These are phyloP conservation scores for Apodemia zela DNA, from an alignment of 2,888 invertebrate genomes.

Conservation along the genomic window DNA sequence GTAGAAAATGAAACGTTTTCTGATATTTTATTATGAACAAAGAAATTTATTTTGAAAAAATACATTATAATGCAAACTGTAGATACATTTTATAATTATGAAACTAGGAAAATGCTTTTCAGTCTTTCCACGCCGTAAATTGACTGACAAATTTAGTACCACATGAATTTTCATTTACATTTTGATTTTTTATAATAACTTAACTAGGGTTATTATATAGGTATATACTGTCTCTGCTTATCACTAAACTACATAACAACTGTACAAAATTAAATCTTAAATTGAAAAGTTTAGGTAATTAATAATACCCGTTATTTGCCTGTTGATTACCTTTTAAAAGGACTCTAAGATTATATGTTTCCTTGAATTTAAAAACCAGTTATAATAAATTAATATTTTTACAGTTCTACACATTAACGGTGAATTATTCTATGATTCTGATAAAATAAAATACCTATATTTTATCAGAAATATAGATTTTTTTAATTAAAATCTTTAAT, in stretches of 20 bases:
- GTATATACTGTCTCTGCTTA: constrained; percentile 24
- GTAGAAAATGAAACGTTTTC: constrained; percentile 42
- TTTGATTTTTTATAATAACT: constrained; percentile 6
- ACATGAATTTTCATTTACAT: constrained; percentile 18
- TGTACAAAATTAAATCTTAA: constrained; percentile 43
- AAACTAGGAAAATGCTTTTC: constrained; percentile 46
- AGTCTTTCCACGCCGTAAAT: constrained; percentile 63
- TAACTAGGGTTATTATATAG: constrained; percentile 16
- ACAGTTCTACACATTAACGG: not conserved
- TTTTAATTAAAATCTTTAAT: not conserved
- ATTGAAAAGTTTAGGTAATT: constrained; percentile 33
- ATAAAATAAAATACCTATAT: not conserved
- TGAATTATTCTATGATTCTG: not conserved
- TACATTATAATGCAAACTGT: constrained; percentile 49
- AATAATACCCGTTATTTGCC: constrained; percentile 44
- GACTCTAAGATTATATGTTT: not conserved
- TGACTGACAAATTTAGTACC: constrained; percentile 41
- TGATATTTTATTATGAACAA: constrained; percentile 64
- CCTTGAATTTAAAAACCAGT: not conserved
- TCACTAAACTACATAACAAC: constrained; percentile 60
- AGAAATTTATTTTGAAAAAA: constrained; percentile 63
- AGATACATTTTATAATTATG: constrained; percentile 45
- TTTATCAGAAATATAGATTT: not conserved
- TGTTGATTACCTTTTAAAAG: constrained; percentile 33
- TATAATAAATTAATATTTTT: constrained; percentile 3